Conservation (phyloP, 2,888 invertebrate species). For the Drosophila melanosoma region DNA sequence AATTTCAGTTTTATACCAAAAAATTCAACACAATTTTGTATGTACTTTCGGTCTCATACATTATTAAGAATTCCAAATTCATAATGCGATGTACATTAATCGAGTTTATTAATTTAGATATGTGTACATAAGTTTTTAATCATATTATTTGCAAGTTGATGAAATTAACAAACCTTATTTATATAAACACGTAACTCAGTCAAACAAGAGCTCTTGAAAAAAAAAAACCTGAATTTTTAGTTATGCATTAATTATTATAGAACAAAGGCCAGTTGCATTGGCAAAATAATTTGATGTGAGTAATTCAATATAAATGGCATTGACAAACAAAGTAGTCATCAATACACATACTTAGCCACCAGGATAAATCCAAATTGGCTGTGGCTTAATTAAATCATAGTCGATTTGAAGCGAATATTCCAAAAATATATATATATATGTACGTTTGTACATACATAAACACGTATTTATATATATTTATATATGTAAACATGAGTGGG, state of each 20-base stretch:
- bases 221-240: neutral
- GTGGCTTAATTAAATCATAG: slow-evolving; percentile 63
- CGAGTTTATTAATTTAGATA: neutral
- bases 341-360: slow-evolving; percentile 15
- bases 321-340: slow-evolving; percentile 5
- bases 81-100: neutral
- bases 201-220: neutral
- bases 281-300: slow-evolving; percentile 13
- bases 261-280: slow-evolving; percentile 5
- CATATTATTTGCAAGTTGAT: neutral
- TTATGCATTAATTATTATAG: neutral
- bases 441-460: neutral
- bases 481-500: neutral
- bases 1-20: neutral
- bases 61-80: neutral
- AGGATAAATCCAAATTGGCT: slow-evolving; percentile 21
- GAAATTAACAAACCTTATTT: neutral
- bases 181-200: neutral
- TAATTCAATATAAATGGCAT: slow-evolving; percentile 13
- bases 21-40: neutral
- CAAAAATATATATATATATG: slow-evolving; percentile 23
- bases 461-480: neutral
- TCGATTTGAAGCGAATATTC: slow-evolving; percentile 47
- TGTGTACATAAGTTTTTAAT: neutral
- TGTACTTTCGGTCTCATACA: neutral